Conservation (phyloP, 2,113 vertebrate genomes). For the Sphyrna mokarran region DNA sequence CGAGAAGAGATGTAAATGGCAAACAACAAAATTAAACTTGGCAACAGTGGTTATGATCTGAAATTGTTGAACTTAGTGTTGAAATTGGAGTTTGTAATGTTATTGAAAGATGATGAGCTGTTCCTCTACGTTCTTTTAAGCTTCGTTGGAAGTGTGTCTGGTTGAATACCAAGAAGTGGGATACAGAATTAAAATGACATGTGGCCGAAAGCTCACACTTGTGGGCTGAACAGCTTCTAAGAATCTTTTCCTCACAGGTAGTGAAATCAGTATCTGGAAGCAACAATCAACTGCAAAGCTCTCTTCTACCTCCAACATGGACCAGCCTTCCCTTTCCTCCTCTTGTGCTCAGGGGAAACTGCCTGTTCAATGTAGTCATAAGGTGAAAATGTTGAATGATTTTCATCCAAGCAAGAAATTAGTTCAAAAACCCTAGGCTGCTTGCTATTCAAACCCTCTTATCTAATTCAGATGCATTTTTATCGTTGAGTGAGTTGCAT, state of each 20-base stretch:
- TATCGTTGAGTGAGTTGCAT: background rate
- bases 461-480: background rate
- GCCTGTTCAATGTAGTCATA: background rate
- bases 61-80: background rate
- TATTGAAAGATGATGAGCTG: background rate
- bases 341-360: background rate
- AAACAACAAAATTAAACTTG: background rate
- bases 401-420: background rate
- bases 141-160: background rate
- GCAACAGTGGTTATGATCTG: background rate
- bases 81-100: background rate
- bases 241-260: background rate
- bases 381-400: background rate
- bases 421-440: background rate
- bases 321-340: background rate
- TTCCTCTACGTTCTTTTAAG: background rate
- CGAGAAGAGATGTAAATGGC: background rate
- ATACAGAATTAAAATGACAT: background rate
- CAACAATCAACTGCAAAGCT: background rate
- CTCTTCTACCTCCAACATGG: background rate
- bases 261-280: background rate
- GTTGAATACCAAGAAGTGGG: background rate
- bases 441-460: background rate
- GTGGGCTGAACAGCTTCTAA: background rate
- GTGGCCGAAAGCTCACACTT: background rate